Percentiles rank a stretch among this genome's conserved stretches.
phyloP scores from a whole-genome alignment of 2,888 invertebrate genomes.

The Epirrhoe tristata region DNA sequence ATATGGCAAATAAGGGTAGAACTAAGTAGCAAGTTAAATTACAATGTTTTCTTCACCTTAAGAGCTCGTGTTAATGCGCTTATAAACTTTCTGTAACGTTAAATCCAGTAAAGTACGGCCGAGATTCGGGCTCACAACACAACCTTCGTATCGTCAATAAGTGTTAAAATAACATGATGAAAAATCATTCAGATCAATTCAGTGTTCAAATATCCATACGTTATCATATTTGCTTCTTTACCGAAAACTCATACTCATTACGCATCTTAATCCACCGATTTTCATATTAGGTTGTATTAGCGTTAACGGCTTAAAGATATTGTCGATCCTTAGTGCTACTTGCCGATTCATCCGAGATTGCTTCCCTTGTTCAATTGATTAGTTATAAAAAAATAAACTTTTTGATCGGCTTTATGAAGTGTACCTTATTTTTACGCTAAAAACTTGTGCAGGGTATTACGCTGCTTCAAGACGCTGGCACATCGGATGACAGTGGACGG shows the following conservation, averaged over 20 bases:
- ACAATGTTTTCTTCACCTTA: background rate
- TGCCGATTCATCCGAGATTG: background rate
- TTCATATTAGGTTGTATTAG: background rate
- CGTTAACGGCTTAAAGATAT: background rate
- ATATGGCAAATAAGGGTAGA: too few species aligned
- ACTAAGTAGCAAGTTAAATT: too few species aligned
- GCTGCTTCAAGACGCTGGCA: constrained; percentile 91
- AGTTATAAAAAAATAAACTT: constrained; percentile 32
- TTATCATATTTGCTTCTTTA: too few species aligned
- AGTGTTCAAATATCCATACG: too few species aligned
- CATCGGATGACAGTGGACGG: constrained; percentile 93
- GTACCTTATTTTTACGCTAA: constrained; percentile 54
- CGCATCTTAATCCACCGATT: too few species aligned
- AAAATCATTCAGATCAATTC: too few species aligned
- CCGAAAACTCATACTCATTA: too few species aligned
- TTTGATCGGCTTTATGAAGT: constrained; percentile 49
- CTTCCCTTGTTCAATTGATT: background rate
- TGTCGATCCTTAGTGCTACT: background rate
- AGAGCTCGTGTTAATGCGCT: background rate
- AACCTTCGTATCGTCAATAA: background rate
- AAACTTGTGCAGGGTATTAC: constrained; percentile 88
- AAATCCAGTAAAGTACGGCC: too few species aligned
- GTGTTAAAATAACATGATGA: too few species aligned
- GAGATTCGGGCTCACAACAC: background rate
- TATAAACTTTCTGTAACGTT: background rate